Conservation (phyloP, 2,888 invertebrate genomes). For the Elysia crispata region DNA sequence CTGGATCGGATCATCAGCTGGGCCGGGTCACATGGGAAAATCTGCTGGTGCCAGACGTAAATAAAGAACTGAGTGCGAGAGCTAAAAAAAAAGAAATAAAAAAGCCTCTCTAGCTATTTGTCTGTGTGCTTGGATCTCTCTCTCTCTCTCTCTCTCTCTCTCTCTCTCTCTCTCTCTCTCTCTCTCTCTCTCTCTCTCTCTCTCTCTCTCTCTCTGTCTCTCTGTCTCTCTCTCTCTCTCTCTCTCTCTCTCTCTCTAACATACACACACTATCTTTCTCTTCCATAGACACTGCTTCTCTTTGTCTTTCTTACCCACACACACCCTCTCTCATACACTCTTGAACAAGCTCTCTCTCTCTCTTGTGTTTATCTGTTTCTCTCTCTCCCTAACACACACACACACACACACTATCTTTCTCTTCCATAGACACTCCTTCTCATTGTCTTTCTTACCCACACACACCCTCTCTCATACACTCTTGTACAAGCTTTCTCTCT, state of each 20-base stretch:
- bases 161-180: background rate
- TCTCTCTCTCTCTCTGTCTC: slow-evolving; percentile 15
- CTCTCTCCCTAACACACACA: too few species aligned
- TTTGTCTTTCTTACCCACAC: background rate
- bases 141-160: slow-evolving; percentile 19
- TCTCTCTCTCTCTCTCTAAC: background rate
- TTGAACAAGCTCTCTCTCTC: too few species aligned
- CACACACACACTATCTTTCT: too few species aligned
- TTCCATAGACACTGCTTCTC: too few species aligned
- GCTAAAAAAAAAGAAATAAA: background rate
- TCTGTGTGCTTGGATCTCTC: background rate
- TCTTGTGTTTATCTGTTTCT: too few species aligned
- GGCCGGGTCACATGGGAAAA: too few species aligned
- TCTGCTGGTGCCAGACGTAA: too few species aligned
- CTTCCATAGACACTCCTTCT: too few species aligned
- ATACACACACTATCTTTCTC: too few species aligned
- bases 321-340: background rate
- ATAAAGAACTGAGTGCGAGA: too few species aligned
- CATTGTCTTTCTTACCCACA: background rate
- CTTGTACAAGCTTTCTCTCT: too few species aligned
- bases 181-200: background rate
- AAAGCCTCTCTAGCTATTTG: background rate
- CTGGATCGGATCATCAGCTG: too few species aligned
- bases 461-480: background rate
- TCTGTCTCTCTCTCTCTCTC: slow-evolving; percentile 14